phyloP scores from a whole-genome alignment of 2,888 invertebrate genomes.

The Esperia sulphurella region DNA sequence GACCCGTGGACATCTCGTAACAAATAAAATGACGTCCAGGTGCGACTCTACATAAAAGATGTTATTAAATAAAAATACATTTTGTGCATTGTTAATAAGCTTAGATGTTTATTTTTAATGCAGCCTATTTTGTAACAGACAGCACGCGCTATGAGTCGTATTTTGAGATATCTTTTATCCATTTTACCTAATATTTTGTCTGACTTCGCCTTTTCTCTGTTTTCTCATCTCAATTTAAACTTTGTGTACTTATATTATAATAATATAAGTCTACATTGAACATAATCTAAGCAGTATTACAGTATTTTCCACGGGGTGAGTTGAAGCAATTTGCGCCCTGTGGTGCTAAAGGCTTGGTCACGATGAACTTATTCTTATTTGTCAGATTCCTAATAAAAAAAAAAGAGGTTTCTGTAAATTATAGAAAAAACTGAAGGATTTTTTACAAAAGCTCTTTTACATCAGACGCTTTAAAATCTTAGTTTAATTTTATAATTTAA shows the following conservation, averaged over 20 bases:
- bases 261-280: not conserved
- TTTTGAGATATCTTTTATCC: not conserved
- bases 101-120: slow-evolving; percentile 19
- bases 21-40: slow-evolving; percentile 63
- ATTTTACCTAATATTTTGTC: not conserved
- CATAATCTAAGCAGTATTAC: slow-evolving; percentile 6
- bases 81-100: slow-evolving; percentile 30
- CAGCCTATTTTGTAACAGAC: not conserved
- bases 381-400: no score
- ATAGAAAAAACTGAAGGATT: no score
- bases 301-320: slow-evolving; percentile 30
- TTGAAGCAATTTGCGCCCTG: slow-evolving; percentile 64
- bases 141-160: not conserved
- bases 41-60: slow-evolving; percentile 58
- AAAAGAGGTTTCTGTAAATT: no score
- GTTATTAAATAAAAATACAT: slow-evolving; percentile 17
- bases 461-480: no score
- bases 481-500: no score
- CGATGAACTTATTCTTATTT: slow-evolving; percentile 9
- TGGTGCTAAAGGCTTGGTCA: slow-evolving; percentile 44
- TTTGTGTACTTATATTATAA: no score
- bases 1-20: slow-evolving; percentile 65
- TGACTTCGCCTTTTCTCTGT: not conserved
- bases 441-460: no score
- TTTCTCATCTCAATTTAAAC: no score